Evolutionary conservation across 2,113 vertebrate genomes (phyloP), one percentile per base, ranked within the genome.

Genomic region (Myodes glareolus): DNA sequence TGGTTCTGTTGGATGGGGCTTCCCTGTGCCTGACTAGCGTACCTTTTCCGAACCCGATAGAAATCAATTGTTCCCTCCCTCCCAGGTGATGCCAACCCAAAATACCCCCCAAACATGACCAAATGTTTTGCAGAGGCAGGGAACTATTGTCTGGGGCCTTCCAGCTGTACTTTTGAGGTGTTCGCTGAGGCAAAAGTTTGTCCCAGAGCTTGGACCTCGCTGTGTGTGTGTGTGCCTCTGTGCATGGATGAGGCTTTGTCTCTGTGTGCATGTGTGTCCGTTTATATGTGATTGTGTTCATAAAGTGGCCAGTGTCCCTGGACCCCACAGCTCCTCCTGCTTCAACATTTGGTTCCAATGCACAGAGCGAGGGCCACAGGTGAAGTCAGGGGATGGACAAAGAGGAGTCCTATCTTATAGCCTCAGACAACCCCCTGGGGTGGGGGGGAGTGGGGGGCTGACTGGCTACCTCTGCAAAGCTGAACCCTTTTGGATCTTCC

Each of bases 201-300:
- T 85, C 27, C 14, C 45, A 23, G 89, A 36, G 52, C 14, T 5
- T 45, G 73, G 77, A 25, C 31, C 33, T 27, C 5, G 61, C 31
- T 3, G 8, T 3, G 29, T 47, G 29, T 50, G 5, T 47, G 47
- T 7, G 31, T 58, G 33, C 33, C 4, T 14, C 8, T 52, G 80
- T 25, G 80, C 47, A 25, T 5, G n/a, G 5, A 11, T 19, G 45
- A 76, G 23, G 72, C 23, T 25, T n/a, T 33, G 50, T 27, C 3
- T 76, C 10, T 25, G 1, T 23, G 2, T 31, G 31, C 13, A 7
- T 52, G 58, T 19, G 31, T 7, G 42, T 12, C 13, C 33, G 7
- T 50, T 45, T 47, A 55, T 25, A 7, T 4, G 5, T 0, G 13
- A n/a, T 63, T 7, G 0, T 39, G 36, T 55, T 42, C 55, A 14